Evolutionary conservation across 2,888 invertebrate species (phyloP), one percentile per base, ranked within the genome.

Genomic region (Macrosoma leucophasiata): DNA sequence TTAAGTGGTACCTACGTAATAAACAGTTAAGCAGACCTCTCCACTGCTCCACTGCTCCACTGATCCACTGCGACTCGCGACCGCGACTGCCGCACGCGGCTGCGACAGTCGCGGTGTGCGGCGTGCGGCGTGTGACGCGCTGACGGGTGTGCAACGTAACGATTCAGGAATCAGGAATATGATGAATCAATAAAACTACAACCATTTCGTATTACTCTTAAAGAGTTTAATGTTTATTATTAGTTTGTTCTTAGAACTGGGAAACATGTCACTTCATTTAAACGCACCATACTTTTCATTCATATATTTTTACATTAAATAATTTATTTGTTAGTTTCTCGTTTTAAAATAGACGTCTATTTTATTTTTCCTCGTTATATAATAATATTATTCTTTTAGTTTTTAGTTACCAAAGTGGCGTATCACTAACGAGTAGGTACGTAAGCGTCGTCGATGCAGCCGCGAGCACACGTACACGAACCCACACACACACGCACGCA

Each of bases 171-270:
- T n/a, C n/a, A n/a, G n/a, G n/a, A n/a, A n/a, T n/a, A n/a, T n/a
- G n/a, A n/a, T n/a, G 4, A 29, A 14, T 10, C 51, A 68, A 55
- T 55, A 23, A 63, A 62, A 60, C 50, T 36, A 47, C 13, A 10
- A 13, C 15, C 7, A 24, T 23, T 27, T 38, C 29, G 31, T 29
- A 48, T 33, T 46, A 73, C 75, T 74, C 75, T 76, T 57, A 64
- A 48, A 76, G 75, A 76, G 75, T 73, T 55, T 66, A 58, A 58
- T n/a, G n/a, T 12, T 28, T 19, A 39, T 9, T 40, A 39, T 70
- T 55, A 52, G 47, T 61, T 71, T 58, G 75, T 75, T 76, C 75
- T 75, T 75, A 55, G 74, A 75, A 76, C 75, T 61, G 54, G 55
- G 59, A 56, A 60, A 66, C 61, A 59, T 65, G 50, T 52, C 50